Conservation (phyloP, 2,888 invertebrate species). For the Drosophila mimetica region DNA sequence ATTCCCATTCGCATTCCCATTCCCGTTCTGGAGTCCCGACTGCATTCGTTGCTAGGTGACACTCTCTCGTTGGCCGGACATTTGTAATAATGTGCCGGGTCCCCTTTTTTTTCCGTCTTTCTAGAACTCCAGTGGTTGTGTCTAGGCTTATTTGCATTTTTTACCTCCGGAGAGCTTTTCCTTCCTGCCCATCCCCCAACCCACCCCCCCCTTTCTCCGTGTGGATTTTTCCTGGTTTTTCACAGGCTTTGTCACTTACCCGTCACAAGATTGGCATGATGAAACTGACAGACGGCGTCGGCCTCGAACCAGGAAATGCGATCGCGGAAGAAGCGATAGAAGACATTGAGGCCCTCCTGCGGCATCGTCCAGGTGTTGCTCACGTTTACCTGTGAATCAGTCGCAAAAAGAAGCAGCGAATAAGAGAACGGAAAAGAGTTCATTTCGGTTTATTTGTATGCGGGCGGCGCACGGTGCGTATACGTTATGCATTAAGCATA, state of each 20-base stretch:
- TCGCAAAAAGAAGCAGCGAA: not conserved
- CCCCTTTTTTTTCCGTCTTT: not conserved
- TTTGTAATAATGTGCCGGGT: conserved; percentile 52
- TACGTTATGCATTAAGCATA: conserved; percentile 78
- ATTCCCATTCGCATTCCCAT: too few species aligned
- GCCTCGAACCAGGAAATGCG: conserved; percentile 94
- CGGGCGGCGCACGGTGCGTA: conserved; percentile 49
- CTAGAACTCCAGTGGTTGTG: too few species aligned
- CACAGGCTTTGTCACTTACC: too few species aligned
- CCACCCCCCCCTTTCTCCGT: too few species aligned
- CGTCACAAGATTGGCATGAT: conserved; percentile 92
- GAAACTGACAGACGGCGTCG: conserved; percentile 92
- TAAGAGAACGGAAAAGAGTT: conserved; percentile 4
- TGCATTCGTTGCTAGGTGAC: conserved; percentile 41
- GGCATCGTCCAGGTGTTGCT: conserved; percentile 93
- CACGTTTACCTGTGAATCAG: conserved; percentile 89
- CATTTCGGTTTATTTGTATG: conserved; percentile 38
- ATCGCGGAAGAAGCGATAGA: conserved; percentile 93
- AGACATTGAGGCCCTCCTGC: conserved; percentile 91
- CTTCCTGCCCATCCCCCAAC: too few species aligned
- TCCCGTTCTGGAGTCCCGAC: not conserved
- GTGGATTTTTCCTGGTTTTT: too few species aligned
- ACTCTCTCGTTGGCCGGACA: conserved; percentile 52
- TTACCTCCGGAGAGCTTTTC: too few species aligned
- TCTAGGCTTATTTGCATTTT: not conserved